Evolutionary conservation across 2,797 vertebrate species (phyloP), one percentile per base, ranked within the genome.

Genomic region (Clarias laeviceps): DNA sequence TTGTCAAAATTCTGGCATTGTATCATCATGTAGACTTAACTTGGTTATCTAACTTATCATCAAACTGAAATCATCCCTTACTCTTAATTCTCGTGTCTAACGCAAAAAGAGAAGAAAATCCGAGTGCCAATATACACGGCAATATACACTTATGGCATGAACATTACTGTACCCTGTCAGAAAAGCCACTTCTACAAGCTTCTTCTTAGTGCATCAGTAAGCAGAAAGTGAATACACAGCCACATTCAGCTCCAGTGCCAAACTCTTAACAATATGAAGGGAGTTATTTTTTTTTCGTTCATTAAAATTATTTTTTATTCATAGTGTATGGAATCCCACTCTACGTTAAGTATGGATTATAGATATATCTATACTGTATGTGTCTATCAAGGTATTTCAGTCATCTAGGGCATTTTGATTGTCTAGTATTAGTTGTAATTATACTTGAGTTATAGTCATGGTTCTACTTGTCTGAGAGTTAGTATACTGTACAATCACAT

Each of bases 1-100:
- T 27, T 84, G 79, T 69, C 79, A 81, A 82, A 82, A 82, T n/a
- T 54, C 17, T 65, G 79, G 40, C 76, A 50, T 11, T 50, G 45
- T 50, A 14, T 61, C 32, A 6, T 61, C 34, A 37, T 37, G 2
- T 50, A 50, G 45, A 50, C 45, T 50, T 50, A 12, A 50, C 45
- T 50, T 50, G 45, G 9, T 45, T 45, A 9, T 37, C 37, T 37
- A 62, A 20, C 24, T 18, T n/a, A 27, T 29, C 37, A 80, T 80
- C n/a, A 45, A 14, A 80, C 61, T 29, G 34, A 20, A 80, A 50
- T 80, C 17, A 62, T 62, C n/a, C 22, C 14, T 29, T 29, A 29
- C 5, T 68, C 29, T 68, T n/a, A 7, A 79, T 14, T 45, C 59
- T 56, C 18, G 59, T 18, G 24, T 34, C 29, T 57, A 34, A 22